Conservation (phyloP, 1,140 invertebrate genomes). For the Halyomorpha halys region DNA sequence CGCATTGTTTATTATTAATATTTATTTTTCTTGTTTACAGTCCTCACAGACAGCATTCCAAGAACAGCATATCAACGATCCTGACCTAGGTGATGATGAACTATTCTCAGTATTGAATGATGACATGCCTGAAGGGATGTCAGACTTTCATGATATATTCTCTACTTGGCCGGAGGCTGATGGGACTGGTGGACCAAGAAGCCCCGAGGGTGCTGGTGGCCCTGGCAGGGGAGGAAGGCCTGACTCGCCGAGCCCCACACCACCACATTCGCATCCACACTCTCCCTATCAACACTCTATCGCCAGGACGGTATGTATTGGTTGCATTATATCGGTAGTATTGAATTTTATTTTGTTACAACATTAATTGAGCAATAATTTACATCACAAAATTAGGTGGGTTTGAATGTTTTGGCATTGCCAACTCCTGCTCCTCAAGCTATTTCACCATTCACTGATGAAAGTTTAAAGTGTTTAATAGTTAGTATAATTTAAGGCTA, state of each 20-base stretch:
- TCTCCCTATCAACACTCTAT: slow-evolving; percentile 45
- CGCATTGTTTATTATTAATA: not conserved
- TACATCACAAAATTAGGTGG: no score
- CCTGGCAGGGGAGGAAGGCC: slow-evolving; percentile 44
- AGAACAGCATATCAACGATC: slow-evolving; percentile 65
- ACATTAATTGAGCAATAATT: no score
- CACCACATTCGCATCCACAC: slow-evolving; percentile 37
- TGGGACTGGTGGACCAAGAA: slow-evolving; percentile 44
- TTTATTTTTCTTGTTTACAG: slow-evolving; percentile 40
- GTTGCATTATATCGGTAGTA: no score
- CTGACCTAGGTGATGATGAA: slow-evolving; percentile 64
- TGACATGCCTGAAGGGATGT: slow-evolving; percentile 61
- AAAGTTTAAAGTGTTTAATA: no score
- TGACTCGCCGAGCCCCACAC: slow-evolving; percentile 43
- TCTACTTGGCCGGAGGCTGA: slow-evolving; percentile 55
- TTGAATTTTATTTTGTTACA: no score
- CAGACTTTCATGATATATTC: slow-evolving; percentile 52
- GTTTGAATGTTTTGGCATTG: no score
- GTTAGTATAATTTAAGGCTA: no score
- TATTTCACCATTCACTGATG: no score
- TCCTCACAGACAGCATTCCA: slow-evolving; percentile 77
- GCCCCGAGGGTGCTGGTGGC: slow-evolving; percentile 46
- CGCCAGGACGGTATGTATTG: slow-evolving; percentile 1
- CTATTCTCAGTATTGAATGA: slow-evolving; percentile 56
- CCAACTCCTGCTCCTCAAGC: no score